Percentiles rank a stretch among this genome's conserved stretches.
phyloP scores from a whole-genome alignment of 2,888 invertebrate genomes.

The Furcula furcula region DNA sequence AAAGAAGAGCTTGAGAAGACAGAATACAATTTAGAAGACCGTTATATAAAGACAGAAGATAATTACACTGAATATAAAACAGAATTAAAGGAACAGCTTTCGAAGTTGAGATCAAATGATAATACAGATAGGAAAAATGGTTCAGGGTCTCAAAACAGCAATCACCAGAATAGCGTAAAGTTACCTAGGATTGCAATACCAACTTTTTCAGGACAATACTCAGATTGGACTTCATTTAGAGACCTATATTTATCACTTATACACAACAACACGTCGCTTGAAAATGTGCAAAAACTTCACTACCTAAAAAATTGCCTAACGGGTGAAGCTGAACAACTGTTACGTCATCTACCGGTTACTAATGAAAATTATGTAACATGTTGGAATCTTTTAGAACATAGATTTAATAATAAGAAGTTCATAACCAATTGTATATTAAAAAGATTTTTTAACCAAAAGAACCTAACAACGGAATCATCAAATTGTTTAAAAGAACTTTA shows the following conservation, averaged over 20 bases:
- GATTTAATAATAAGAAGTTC: slow-evolving; percentile 3
- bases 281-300: not conserved
- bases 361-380: not conserved
- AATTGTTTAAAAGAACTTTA: slow-evolving; percentile 2
- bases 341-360: not conserved
- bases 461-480: not conserved
- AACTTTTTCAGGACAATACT: not conserved
- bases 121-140: too few species aligned
- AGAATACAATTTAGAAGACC: too few species aligned
- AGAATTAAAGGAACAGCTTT: too few species aligned
- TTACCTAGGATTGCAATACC: slow-evolving; percentile 3
- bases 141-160: too few species aligned
- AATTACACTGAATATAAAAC: too few species aligned
- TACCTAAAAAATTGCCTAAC: not conserved
- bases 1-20: too few species aligned
- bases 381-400: not conserved
- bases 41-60: too few species aligned
- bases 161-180: too few species aligned
- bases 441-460: slow-evolving; percentile 1
- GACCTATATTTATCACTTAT: slow-evolving; percentile 3
- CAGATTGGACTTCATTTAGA: slow-evolving; percentile 3
- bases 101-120: too few species aligned
- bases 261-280: not conserved
- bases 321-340: not conserved
- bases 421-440: slow-evolving; percentile 1